phyloP scores from a whole-genome alignment of 2,797 vertebrate species.

The Manis pentadactyla region DNA sequence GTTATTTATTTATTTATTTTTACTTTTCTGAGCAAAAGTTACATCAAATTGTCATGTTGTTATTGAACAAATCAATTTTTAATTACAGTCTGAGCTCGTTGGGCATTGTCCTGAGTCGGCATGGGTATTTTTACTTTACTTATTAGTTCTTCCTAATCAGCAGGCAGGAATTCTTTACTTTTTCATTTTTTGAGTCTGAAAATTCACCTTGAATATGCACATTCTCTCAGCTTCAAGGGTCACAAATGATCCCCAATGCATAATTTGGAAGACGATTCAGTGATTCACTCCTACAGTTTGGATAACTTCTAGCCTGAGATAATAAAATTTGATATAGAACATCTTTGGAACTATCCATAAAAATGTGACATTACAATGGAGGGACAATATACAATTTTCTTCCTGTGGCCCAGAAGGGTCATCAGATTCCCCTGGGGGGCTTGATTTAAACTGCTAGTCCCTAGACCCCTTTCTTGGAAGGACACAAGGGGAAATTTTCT shows the following conservation, averaged over 20 bases:
- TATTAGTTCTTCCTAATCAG: neutral
- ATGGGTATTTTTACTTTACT: neutral
- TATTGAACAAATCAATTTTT: neutral
- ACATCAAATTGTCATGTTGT: neutral
- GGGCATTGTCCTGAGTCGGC: neutral
- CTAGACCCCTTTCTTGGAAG: neutral
- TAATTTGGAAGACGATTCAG: slow-evolving; percentile 49
- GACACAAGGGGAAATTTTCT: neutral
- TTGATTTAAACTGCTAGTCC: neutral
- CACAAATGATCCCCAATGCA: slow-evolving; percentile 51
- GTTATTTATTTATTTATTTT: neutral
- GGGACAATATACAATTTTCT: neutral
- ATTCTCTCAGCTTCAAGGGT: slow-evolving; percentile 47
- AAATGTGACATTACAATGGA: neutral
- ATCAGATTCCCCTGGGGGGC: neutral
- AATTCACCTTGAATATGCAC: slow-evolving; percentile 61
- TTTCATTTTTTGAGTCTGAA: slow-evolving; percentile 37
- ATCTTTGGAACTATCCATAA: neutral
- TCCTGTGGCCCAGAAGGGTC: neutral
- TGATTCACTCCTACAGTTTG: slow-evolving; percentile 46
- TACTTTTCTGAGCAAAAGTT: neutral
- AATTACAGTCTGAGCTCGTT: neutral
- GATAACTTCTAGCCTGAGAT: slow-evolving; percentile 26
- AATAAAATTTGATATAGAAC: slow-evolving; percentile 45
- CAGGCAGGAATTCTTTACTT: neutral